phyloP scores from a whole-genome alignment of 92 coral and sea anemone genomes.

The Porites divaricata region DNA sequence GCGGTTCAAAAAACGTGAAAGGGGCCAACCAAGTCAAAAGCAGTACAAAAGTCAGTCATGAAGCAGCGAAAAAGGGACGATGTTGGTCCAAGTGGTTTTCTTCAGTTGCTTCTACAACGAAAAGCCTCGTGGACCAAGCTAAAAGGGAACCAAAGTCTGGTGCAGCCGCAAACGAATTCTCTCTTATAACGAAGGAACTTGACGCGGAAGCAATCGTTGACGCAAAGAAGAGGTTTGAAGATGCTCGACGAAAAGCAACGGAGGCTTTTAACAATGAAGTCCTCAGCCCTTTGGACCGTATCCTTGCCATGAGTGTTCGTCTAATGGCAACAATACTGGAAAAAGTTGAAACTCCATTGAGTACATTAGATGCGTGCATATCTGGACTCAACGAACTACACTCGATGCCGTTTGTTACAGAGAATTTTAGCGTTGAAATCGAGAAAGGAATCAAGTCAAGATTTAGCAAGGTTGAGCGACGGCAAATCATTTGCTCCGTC shows the following conservation, averaged over 20 bases:
- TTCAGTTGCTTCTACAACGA: no score
- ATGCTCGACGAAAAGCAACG: conserved; percentile 47
- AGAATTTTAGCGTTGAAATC: neutral
- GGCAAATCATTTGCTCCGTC: conserved; percentile 2
- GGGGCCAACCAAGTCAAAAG: neutral
- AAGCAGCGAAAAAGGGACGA: no score
- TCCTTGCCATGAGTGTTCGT: conserved; percentile 49
- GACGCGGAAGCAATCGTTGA: neutral
- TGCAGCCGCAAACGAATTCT: no score
- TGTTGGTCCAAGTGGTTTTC: no score
- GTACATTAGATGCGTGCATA: conserved; percentile 28
- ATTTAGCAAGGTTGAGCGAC: neutral
- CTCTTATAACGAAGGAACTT: no score
- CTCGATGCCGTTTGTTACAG: conserved; percentile 26
- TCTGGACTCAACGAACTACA: conserved; percentile 48
- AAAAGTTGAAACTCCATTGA: conserved; percentile 15
- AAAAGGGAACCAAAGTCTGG: no score
- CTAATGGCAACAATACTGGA: conserved; percentile 49
- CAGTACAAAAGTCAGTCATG: no score
- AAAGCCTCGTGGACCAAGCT: no score
- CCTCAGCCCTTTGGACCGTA: conserved; percentile 31
- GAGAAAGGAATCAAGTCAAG: neutral
- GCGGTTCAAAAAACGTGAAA: no score
- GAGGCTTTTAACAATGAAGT: conserved; percentile 57
- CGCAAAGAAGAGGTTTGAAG: conserved; percentile 31